Conservation (phyloP, 2,797 vertebrate genomes). For the Lepidocolaptes lacrymiger region DNA sequence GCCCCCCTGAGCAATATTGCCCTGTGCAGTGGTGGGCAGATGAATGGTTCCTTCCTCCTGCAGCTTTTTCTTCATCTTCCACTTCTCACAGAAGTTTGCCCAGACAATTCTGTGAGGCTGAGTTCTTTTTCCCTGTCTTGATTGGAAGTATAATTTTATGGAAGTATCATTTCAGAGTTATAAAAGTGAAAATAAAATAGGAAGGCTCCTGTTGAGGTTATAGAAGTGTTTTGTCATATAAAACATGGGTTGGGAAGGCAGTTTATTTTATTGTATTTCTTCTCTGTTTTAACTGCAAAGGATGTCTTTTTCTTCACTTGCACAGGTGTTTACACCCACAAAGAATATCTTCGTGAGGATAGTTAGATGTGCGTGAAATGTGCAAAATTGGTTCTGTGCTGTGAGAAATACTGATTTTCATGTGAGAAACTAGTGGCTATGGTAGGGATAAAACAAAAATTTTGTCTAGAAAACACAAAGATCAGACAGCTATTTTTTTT, state of each 20-base stretch:
- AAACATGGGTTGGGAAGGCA: not conserved
- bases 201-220: not conserved
- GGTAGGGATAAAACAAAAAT: not conserved
- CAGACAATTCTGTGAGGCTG: not conserved
- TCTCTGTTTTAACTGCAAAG: not conserved
- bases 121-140: not conserved
- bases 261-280: not conserved
- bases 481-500: not conserved
- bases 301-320: not conserved
- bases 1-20: rapidly evolving
- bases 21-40: not conserved
- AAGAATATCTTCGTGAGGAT: not conserved
- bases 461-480: not conserved
- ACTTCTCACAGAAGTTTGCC: not conserved
- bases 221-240: not conserved
- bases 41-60: not conserved
- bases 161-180: not conserved
- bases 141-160: slow-evolving; percentile 28
- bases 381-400: not conserved
- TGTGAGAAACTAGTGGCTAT: not conserved
- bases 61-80: not conserved
- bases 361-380: not conserved
- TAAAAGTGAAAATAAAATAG: slow-evolving; percentile 37
- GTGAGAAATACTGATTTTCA: not conserved
- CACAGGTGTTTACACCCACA: not conserved